phyloP scores from a whole-genome alignment of 1,140 invertebrate species.

The Zaprionus vittiger region DNA sequence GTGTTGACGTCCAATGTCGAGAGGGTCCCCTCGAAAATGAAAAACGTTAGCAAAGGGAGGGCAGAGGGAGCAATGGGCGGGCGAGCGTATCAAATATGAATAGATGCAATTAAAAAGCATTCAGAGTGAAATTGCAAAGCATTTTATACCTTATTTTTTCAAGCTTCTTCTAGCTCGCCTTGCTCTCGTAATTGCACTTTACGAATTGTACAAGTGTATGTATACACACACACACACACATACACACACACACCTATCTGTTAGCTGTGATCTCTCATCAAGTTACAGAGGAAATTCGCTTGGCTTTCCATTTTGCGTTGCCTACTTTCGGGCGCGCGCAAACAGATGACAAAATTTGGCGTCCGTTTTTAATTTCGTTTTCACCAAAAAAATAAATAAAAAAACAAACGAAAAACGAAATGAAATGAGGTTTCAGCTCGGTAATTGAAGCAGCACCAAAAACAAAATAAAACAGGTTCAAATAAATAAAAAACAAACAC shows the following conservation, averaged over 20 bases:
- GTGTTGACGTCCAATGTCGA: slow-evolving; percentile 29
- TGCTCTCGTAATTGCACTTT: slow-evolving; percentile 24
- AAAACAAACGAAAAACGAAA: not conserved
- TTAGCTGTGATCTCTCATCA: slow-evolving; percentile 5
- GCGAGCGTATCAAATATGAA: slow-evolving; percentile 22
- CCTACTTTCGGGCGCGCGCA: slow-evolving; percentile 8
- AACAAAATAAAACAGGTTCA: not conserved
- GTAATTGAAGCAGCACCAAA: not conserved
- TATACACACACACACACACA: not conserved
- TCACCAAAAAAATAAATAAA: not conserved
- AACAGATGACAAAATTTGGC: not conserved
- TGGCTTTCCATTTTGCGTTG: slow-evolving; percentile 1
- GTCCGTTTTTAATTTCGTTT: not conserved
- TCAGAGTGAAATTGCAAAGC: slow-evolving; percentile 32
- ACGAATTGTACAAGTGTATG: not conserved
- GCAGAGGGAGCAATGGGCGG: not conserved
- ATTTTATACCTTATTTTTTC: slow-evolving; percentile 8
- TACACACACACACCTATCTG: not conserved
- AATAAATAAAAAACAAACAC: not conserved
- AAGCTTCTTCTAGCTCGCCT: slow-evolving; percentile 1
- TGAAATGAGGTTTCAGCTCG: not conserved
- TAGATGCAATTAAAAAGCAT: slow-evolving; percentile 52
- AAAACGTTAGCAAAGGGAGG: not conserved
- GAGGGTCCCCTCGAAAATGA: not conserved
- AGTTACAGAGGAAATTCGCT: slow-evolving; percentile 2